Base-by-base conservation (phyloP, 2,113 vertebrate genomes). In the Symphodus melops region DNA sequence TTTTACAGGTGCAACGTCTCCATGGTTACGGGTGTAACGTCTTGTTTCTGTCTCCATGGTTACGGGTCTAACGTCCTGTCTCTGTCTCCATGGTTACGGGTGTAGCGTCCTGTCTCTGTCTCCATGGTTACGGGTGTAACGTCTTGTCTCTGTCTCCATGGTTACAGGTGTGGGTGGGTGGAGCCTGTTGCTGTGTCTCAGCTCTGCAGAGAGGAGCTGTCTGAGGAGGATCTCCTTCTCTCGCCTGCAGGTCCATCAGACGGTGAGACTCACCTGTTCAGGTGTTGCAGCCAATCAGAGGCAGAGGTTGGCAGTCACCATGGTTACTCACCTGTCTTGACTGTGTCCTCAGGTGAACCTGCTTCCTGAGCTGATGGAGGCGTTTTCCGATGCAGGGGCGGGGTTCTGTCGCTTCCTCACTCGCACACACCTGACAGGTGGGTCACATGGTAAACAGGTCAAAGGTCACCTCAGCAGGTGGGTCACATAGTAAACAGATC, bases 111-210 rank as follows among this genome's bases (percentile, higher is more conserved):
- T 33, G 4, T 33, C 28, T 33, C 28, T 33, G 28, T 33, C 28
- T 56, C 37, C 5, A 0, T 46, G 41, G 61, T 56, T 36, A 28
- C 52, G 68, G 58, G 42, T 68, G 51, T 68, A 14, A 20, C 37
- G 8, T 64, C 28, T 62, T 72, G 14, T 62, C 13, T 72, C 37
- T 74, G 36, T 63, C 67, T 37, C 70, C 33, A 16, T 67, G 81
- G 64, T 66, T 69, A 36, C 71, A 89, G 87, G 76, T 41, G 53
- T 21, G 16, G 54, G 64, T 63, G 75, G 92, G 60, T 97, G 96
- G 97, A 94, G 94, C 86, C 85, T 97, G 84, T 62, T 97, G 86
- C 90, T 98, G 80, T 98, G 97, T 88, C 92, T 98, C 23, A 93
- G 91, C 72, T 83, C 85, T 8, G 75, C 89, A 44, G 94, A 87